phyloP scores from a whole-genome alignment of 2,888 invertebrate species.

The Idaea biselata region DNA sequence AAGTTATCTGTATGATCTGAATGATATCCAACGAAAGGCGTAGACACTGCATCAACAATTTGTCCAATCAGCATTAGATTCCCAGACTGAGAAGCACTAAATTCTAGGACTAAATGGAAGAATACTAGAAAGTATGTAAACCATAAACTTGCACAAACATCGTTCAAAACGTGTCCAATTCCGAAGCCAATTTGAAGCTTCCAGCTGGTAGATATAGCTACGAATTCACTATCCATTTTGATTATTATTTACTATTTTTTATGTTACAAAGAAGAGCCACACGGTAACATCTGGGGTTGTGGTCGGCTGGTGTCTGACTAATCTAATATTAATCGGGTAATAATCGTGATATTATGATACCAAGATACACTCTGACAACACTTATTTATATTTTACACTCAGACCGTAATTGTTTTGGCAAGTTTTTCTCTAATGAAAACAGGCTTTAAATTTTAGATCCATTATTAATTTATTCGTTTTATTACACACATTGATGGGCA shows the following conservation, averaged over 20 bases:
- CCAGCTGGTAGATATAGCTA: constrained; percentile 67
- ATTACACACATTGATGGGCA: no score
- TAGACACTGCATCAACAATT: constrained; percentile 91
- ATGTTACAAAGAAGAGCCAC: neutral
- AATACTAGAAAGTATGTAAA: constrained; percentile 94
- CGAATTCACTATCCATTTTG: constrained; percentile 71
- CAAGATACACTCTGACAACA: no score
- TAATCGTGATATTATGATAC: no score
- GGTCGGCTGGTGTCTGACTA: neutral
- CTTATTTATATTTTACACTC: no score
- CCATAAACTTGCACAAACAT: constrained; percentile 96
- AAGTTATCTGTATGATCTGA: constrained; percentile 87
- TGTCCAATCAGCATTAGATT: constrained; percentile 89
- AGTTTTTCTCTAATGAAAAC: no score
- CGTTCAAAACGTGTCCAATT: constrained; percentile 94
- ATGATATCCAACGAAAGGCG: constrained; percentile 92
- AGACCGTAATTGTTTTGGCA: no score
- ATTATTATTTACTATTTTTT: neutral
- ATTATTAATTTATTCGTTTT: no score
- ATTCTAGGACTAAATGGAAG: constrained; percentile 83
- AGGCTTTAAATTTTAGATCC: no score
- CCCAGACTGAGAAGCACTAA: constrained; percentile 80
- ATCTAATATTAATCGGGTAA: no score
- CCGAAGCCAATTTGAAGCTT: constrained; percentile 82
- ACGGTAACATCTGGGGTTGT: neutral